Conservation (phyloP, 2,888 invertebrate species). For the Balanococcus diminutus region DNA sequence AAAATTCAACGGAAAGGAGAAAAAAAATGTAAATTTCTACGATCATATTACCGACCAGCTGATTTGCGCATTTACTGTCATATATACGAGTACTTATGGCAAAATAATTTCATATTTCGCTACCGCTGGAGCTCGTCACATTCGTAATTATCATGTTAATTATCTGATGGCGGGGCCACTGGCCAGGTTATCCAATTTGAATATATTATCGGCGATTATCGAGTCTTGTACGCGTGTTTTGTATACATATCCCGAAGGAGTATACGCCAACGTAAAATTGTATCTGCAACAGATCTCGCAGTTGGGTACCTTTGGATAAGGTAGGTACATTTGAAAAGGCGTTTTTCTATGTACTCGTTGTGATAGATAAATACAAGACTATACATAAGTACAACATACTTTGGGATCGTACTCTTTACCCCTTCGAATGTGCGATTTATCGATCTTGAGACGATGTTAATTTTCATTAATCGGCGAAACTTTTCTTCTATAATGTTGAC, state of each 20-base stretch:
- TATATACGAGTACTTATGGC: not conserved
- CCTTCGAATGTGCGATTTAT: not conserved
- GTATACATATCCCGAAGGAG: not conserved
- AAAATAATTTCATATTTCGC: constrained; percentile 2
- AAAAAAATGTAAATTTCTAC: constrained; percentile 3
- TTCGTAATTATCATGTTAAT: constrained; percentile 4
- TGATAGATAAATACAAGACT: too few species aligned
- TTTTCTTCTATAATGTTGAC: not conserved
- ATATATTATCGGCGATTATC: not conserved
- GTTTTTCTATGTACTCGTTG: not conserved
- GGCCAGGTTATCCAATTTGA: not conserved
- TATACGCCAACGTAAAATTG: not conserved
- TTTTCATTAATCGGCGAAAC: not conserved
- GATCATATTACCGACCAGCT: not conserved
- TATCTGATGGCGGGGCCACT: not conserved
- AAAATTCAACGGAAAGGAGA: not conserved
- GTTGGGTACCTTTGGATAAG: not conserved
- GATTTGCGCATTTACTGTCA: not conserved
- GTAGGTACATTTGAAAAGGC: not conserved
- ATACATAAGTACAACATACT: not conserved
- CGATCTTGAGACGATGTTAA: not conserved
- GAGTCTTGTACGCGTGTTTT: not conserved
- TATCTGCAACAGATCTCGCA: not conserved
- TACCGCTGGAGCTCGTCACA: not conserved
- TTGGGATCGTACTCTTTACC: not conserved